Conservation (phyloP, 1,140 invertebrate species). For the Danaus melanippus region DNA sequence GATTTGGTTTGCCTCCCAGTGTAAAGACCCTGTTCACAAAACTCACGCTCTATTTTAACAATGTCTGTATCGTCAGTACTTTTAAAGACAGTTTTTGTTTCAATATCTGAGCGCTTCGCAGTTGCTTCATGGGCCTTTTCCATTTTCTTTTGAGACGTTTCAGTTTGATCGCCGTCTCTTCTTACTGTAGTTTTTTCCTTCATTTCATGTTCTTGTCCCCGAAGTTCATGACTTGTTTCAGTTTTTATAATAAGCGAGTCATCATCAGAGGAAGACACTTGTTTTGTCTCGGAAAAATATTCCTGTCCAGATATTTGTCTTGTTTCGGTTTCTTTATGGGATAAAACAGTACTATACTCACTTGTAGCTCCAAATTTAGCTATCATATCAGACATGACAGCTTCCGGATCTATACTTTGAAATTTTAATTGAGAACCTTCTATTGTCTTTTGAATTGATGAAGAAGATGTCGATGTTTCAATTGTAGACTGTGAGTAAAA, state of each 20-base stretch:
- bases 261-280: constrained; percentile 66
- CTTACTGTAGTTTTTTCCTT: constrained; percentile 63
- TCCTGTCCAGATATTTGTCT: constrained; percentile 68
- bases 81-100: constrained; percentile 65
- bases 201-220: constrained; percentile 65
- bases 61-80: constrained; percentile 60
- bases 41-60: constrained; percentile 61
- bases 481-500: constrained; percentile 55
- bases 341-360: constrained; percentile 60
- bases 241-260: constrained; percentile 68
- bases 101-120: constrained; percentile 61
- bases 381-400: constrained; percentile 61
- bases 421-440: constrained; percentile 55
- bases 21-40: constrained; percentile 65
- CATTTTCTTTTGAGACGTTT: constrained; percentile 61
- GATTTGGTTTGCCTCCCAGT: constrained; percentile 69
- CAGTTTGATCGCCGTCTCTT: constrained; percentile 63
- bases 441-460: constrained; percentile 56
- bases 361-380: constrained; percentile 44
- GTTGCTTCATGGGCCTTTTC: constrained; percentile 67
- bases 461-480: constrained; percentile 59
- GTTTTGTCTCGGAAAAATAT: constrained; percentile 64
- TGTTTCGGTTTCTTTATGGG: constrained; percentile 67
- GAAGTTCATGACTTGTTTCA: constrained; percentile 61
- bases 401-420: constrained; percentile 54